These are phyloP conservation scores for Cyclina sinensis DNA, from an alignment of 1,140 invertebrate species.

Conservation along the genomic window DNA sequence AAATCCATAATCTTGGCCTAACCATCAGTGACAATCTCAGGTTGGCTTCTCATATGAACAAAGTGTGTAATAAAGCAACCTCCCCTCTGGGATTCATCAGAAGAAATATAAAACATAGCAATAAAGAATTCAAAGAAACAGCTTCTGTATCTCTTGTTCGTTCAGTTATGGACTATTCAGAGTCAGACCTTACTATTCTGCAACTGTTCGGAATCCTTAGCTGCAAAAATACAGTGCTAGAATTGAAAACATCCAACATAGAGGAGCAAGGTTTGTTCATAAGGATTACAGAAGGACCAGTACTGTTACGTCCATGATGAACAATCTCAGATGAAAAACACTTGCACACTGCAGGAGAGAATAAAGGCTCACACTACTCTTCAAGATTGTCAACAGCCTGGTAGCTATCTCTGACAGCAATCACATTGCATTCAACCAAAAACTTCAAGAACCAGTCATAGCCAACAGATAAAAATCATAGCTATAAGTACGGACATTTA, in stretches of 20 bases:
- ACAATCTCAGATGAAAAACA: neutral
- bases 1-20: slow-evolving; percentile 63
- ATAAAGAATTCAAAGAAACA: slow-evolving; percentile 6
- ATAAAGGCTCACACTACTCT: too few species aligned
- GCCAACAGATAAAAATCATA: too few species aligned
- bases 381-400: too few species aligned
- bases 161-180: slow-evolving; percentile 48
- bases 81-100: slow-evolving; percentile 60
- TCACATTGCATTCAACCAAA: too few species aligned
- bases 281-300: slow-evolving; percentile 16
- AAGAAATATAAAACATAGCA: slow-evolving; percentile 53
- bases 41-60: slow-evolving; percentile 46
- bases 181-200: too few species aligned
- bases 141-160: slow-evolving; percentile 57
- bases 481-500: too few species aligned
- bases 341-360: too few species aligned
- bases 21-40: slow-evolving; percentile 36
- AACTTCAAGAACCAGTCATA: too few species aligned
- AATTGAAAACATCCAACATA: slow-evolving; percentile 42
- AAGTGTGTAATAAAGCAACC: slow-evolving; percentile 61
- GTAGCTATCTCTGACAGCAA: too few species aligned
- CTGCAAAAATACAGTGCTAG: slow-evolving; percentile 50
- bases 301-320: neutral
- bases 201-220: slow-evolving; percentile 35
- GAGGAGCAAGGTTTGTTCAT: slow-evolving; percentile 34